Evolutionary conservation across 1,140 invertebrate species (phyloP), one percentile per base, ranked within the genome.

Genomic region (Tetragnatha versicolor): DNA sequence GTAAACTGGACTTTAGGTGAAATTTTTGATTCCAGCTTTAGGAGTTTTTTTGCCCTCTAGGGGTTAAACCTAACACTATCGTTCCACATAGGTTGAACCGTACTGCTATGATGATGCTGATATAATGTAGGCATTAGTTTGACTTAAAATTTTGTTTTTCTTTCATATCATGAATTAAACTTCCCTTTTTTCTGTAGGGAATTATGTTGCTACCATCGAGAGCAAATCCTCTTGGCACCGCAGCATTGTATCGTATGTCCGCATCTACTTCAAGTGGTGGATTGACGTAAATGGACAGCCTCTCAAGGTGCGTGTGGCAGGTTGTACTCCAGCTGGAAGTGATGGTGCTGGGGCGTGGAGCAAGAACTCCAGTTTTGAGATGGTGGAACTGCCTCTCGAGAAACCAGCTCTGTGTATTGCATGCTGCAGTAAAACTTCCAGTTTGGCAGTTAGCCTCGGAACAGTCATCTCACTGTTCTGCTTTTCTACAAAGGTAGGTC

Each of bases 241-340:
- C 17, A 85, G 85, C 33, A 87, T 88, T 76, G 87, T 86, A 39
- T 87, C 87, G 69, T 91, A 90, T 83, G 89, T 90, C 5, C 83
- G 90, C 51, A 85, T 91, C 37, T 91, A 92, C 80, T 87, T 91
- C 0, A 90, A 91, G 76, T 91, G 91, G 91, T 75, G 86, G 86
- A 72, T 82, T 72, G 80, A 87, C 86, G 83, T 86, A 86, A 80
- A 77, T 20, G 77, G 81, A 20, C 89, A 90, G 69, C 87, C 90
- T 10, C 91, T 92, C 89, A 85, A 90, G 73, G 91, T 91, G 2
- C 86, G 91, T 66, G 91, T 92, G 45, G 91, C 91, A 17, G 91
- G 91, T 1, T 83, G 90, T 58, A 90, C 91, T 1, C 91, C 90
- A 2, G 89, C 90, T 0, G 90, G 90, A 0, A 86, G 87, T 55